Conservation (phyloP, 2,113 vertebrate species). For the Brachyhypopomus occidentalis region DNA sequence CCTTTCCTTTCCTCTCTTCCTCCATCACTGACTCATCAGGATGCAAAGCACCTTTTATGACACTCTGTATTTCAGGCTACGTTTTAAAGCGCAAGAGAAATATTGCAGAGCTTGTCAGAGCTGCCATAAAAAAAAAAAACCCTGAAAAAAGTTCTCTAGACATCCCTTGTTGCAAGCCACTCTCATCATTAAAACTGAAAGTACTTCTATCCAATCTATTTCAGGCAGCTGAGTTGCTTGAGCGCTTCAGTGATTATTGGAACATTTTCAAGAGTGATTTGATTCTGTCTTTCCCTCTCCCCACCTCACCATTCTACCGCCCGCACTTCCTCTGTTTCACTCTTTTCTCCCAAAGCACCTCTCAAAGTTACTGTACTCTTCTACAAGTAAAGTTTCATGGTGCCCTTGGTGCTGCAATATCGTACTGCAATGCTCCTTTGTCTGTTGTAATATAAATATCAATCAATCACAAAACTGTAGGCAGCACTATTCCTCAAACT, state of each 20-base stretch:
- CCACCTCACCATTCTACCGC: constrained; percentile 30
- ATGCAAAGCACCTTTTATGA: constrained; percentile 42
- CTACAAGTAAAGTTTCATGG: constrained; percentile 30
- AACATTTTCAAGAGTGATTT: constrained; percentile 57
- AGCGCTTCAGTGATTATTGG: constrained; percentile 54
- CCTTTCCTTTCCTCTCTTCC: not conserved
- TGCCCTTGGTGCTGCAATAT: constrained; percentile 22
- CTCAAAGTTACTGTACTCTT: constrained; percentile 21
- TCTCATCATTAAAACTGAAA: constrained; percentile 51
- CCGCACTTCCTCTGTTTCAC: constrained; percentile 5
- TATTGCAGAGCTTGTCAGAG: constrained; percentile 31
- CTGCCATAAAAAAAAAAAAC: constrained; percentile 38
- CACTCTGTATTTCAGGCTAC: constrained; percentile 31
- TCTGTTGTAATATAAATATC: constrained; percentile 28
- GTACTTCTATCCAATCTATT: constrained; percentile 53
- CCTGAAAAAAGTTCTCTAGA: constrained; percentile 30
- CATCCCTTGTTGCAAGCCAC: constrained; percentile 37
- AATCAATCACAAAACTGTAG: not conserved
- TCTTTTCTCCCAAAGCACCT: constrained; percentile 27
- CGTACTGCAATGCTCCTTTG: constrained; percentile 9
- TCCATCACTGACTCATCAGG: constrained; percentile 30
- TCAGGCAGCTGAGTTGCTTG: constrained; percentile 40
- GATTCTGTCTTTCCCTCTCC: constrained; percentile 42
- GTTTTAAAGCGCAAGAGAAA: constrained; percentile 34
- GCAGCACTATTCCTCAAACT: not conserved